Base-by-base conservation (phyloP, 2,888 invertebrate species). In the Anaspis maculata region DNA sequence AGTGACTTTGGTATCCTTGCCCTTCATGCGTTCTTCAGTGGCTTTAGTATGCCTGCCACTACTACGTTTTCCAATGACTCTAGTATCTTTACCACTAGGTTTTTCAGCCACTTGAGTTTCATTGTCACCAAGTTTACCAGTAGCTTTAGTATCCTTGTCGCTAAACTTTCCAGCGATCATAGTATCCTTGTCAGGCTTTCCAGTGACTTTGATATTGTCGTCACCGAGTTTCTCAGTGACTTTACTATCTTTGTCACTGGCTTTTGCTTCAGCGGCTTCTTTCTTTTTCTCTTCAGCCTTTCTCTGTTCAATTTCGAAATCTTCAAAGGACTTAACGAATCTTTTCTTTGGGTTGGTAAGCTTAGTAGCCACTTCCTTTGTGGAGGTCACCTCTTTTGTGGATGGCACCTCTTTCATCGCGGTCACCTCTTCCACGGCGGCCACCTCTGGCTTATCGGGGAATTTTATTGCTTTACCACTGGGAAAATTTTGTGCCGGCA, bases 311-410 rank as follows among this genome's bases (percentile, higher is more conserved):
- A 6, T 42, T 41, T 64, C 60, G 30, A 61, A 61, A 41, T 64
- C 65, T 40, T 64, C 62, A 29, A 66, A 66, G 7, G 62, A 62
- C 35, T 64, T 63, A 2, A 64, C 62, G 35, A 65, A 64, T 15
- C 62, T 45, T 34, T 66, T 66, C 41, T 65, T 65, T 1, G 64
- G 63, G 44, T 62, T 62, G 2, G 56, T 63, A 15, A 61, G 39
- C 44, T 60, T 61, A 3, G 59, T 50, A 2, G 56, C 48, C 6
- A 49, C 42, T n/a, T n/a, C n/a, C n/a, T n/a, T n/a, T n/a, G n/a
- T n/a, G n/a, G n/a, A n/a, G n/a, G n/a, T n/a, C n/a, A n/a, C n/a
- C n/a, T n/a, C n/a, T n/a, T n/a, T n/a, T n/a, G n/a, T n/a, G n/a
- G n/a, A n/a, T n/a, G n/a, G n/a, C n/a, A n/a, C n/a, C n/a, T n/a